Percentiles rank a stretch among this genome's conserved stretches.
These are phyloP conservation scores for Oreochromis spilurus DNA, from an alignment of 2,113 vertebrate genomes.

Conservation along the genomic window DNA sequence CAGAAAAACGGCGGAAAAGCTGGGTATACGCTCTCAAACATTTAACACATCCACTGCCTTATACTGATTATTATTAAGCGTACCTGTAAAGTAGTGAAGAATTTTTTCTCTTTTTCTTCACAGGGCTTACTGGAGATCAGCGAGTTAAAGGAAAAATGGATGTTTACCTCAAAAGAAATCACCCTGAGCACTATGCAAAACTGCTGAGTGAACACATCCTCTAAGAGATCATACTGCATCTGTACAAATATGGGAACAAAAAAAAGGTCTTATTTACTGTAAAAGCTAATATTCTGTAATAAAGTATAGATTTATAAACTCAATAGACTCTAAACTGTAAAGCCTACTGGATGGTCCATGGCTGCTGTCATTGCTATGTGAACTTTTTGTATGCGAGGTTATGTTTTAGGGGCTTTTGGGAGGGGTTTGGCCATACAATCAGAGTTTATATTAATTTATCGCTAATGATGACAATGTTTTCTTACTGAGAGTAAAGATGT, in stretches of 20 bases:
- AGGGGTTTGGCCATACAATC: not conserved
- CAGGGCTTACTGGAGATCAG: slow-evolving; percentile 68
- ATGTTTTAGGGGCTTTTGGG: not conserved
- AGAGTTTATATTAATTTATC: not conserved
- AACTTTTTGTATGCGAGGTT: not conserved
- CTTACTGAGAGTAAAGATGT: not conserved
- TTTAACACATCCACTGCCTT: not conserved
- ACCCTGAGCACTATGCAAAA: slow-evolving; percentile 73
- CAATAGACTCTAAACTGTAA: not conserved
- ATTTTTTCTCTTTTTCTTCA: not conserved
- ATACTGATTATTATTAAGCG: not conserved
- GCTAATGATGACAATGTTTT: not conserved
- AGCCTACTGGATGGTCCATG: not conserved
- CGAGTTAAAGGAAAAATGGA: slow-evolving; percentile 80
- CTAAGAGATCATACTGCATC: not conserved
- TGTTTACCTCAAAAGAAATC: slow-evolving; percentile 74
- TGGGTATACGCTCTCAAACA: slow-evolving; percentile 50
- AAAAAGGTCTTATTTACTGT: not conserved
- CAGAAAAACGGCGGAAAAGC: slow-evolving; percentile 50
- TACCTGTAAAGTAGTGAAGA: not conserved
- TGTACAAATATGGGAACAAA: not conserved
- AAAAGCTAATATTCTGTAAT: not conserved
- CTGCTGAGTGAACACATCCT: slow-evolving; percentile 63
- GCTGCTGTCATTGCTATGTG: not conserved
- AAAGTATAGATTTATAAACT: not conserved